Evolutionary conservation across 1,140 invertebrate genomes (phyloP).

Genomic region (Pseudomyrmex concolor): DNA sequence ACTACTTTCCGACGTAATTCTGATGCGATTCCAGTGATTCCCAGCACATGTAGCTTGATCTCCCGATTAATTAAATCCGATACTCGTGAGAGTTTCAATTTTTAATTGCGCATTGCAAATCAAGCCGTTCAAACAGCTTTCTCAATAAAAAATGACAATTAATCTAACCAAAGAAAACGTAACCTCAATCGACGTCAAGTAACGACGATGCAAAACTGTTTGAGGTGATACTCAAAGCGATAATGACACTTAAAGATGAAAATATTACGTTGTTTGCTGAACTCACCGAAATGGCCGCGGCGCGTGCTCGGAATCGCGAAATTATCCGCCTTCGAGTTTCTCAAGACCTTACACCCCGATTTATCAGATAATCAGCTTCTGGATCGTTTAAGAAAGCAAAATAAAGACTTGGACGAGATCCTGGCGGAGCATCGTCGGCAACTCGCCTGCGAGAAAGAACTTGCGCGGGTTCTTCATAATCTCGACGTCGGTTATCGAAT

Average conservation of each 20-base stretch:
- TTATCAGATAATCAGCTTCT: constrained; percentile 46
- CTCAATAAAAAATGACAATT: constrained; percentile 25
- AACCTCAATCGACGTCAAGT: constrained; percentile 7
- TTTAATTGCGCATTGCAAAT: neutral
- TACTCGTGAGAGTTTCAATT: neutral
- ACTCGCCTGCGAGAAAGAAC: constrained; percentile 59
- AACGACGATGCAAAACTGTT: constrained; percentile 7
- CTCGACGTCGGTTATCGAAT: constrained; percentile 60
- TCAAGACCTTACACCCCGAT: constrained; percentile 18
- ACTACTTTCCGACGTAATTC: constrained; percentile 17
- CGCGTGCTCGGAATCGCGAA: constrained; percentile 55
- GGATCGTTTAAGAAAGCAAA: constrained; percentile 19
- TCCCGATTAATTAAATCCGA: neutral
- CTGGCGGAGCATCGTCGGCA: constrained; percentile 55
- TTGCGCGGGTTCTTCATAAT: constrained; percentile 52
- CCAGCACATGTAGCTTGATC: neutral
- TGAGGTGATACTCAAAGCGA: neutral
- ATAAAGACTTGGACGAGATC: constrained; percentile 46
- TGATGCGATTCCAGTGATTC: neutral
- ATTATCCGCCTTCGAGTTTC: constrained; percentile 46
- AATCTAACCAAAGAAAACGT: constrained; percentile 7
- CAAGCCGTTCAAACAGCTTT: neutral
- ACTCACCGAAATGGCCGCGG: constrained; percentile 15
- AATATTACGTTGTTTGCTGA: constrained; percentile 22
- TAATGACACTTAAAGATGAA: constrained; percentile 32